Evolutionary conservation across 1,140 invertebrate species (phyloP), one percentile per base, ranked within the genome.

Genomic region (Dreissena polymorpha): DNA sequence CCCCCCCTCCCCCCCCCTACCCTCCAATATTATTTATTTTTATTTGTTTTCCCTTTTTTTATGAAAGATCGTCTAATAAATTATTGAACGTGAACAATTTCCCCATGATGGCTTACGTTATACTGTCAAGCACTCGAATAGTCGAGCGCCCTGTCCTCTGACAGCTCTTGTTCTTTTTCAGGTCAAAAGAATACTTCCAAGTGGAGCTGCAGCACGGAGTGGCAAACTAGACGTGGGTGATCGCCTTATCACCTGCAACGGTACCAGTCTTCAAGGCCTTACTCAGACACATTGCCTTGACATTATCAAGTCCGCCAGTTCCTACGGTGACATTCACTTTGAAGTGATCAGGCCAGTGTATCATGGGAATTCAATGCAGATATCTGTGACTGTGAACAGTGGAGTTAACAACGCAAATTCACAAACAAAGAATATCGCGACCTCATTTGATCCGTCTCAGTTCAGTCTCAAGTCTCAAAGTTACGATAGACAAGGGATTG

Each of bases 131-230:
- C n/a, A n/a, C n/a, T n/a, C n/a, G n/a, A n/a, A n/a, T n/a, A n/a
- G n/a, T n/a, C n/a, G n/a, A n/a, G n/a, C n/a, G n/a, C n/a, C n/a
- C n/a, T n/a, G n/a, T n/a, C n/a, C n/a, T 39, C 2, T 39, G 39
- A 39, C 39, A 39, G 39, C 2, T 8, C 39, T 39, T 39, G 39
- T 39, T 67, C 74, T 64, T 83, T 85, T 81, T 51, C 85, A 88
- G 88, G 76, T 88, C 0, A 88, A 88, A 74, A 73, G 88, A 73
- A 76, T 88, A 16, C 78, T 88, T 21, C 88, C 86, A 16, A 83
- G 78, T 70, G 88, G 88, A 50, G 80, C 73, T 16, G 84, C 85
- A 60, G 83, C 86, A 18, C 63, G 67, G 64, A 65, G 76, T 14
- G 77, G 78, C 0, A 10, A 75, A 23, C 76, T 87, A 10, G 39